Base-by-base conservation (phyloP, 1,140 invertebrate species). In the Penaeus japonicus region DNA sequence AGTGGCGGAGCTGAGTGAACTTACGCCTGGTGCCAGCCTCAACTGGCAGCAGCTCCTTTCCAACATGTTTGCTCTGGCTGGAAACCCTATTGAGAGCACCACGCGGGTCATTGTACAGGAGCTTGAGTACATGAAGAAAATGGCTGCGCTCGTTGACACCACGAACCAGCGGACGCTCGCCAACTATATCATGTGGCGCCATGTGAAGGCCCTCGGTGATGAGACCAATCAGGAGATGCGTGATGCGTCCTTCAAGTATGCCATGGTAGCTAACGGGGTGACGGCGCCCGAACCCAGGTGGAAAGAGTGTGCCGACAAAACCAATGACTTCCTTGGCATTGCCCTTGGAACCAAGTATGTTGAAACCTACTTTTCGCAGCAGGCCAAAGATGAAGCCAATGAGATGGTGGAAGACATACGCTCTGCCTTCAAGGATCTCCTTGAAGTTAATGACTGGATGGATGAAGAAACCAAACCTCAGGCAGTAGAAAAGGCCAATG, bases 321-420 rank as follows among this genome's bases (percentile, higher is more conserved):
- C 97, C 0, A 98, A 98, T 92, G 96, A 95, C 91, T 96, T 97
- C 39, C 94, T 99, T 91, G 97, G 97, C 4, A 98, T 98, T 92
- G 98, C 98, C 0, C 94, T 99, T 0, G 97, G 98, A 0, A 97
- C 97, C 0, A 97, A 98, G 94, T 99, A 99, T 92, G 97, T 99
- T 0, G 93, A 96, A 20, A 96, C 98, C 92, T 95, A 96, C 0
- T 98, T 98, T 92, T 87, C 89, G 12, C 80, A 91, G 39, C 93
- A 97, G 94, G 97, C 96, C 0, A 96, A 97, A 93, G 93, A 90
- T 55, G 89, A 90, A 35, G 85, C 80, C n/a, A 90, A 57, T 39
- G 81, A 95, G 57, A 98, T 98, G 97, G 98, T 98, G 24, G 95
- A 96, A 90, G 95, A 96, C 91, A 95, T 99, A 0, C 94, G 96